Conservation (phyloP, 2,888 invertebrate species). For the Xylocampa areola region DNA sequence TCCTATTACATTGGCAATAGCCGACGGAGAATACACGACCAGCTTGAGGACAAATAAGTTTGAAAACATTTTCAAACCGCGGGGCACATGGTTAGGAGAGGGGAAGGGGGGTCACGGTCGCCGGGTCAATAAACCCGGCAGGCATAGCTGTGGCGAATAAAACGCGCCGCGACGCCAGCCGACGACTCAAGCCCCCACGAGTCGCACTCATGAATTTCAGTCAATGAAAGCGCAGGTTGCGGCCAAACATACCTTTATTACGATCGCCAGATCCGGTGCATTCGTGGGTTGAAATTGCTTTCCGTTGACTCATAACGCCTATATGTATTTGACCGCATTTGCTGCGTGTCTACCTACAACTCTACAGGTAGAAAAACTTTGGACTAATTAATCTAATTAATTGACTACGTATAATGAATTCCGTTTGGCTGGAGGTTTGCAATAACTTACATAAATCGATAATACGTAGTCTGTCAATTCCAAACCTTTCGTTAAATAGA, state of each 20-base stretch:
- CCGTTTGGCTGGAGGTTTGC: constrained; percentile 18
- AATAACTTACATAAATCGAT: constrained; percentile 31
- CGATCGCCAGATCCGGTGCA: constrained; percentile 50
- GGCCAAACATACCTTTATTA: constrained; percentile 55
- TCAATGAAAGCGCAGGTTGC: constrained; percentile 62
- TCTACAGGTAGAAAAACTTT: constrained; percentile 38
- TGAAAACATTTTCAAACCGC: constrained; percentile 60
- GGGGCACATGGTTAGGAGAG: constrained; percentile 41
- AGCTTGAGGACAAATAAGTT: constrained; percentile 65
- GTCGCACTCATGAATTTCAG: constrained; percentile 65
- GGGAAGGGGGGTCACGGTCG: constrained; percentile 82
- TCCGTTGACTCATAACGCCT: constrained; percentile 48
- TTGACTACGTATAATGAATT: constrained; percentile 19
- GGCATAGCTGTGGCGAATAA: constrained; percentile 70
- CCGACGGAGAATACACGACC: constrained; percentile 21
- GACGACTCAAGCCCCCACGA: constrained; percentile 56
- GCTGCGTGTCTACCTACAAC: constrained; percentile 33
- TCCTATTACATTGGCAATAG: constrained; percentile 18
- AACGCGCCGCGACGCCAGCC: constrained; percentile 65
- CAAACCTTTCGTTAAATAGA: not conserved
- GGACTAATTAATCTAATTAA: constrained; percentile 48
- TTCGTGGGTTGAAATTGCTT: constrained; percentile 47
- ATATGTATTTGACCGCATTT: constrained; percentile 49
- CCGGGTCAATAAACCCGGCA: constrained; percentile 80
- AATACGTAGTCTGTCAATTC: constrained; percentile 22